Base-by-base conservation (phyloP, 2,888 invertebrate species). In the Clusia tigrina region DNA sequence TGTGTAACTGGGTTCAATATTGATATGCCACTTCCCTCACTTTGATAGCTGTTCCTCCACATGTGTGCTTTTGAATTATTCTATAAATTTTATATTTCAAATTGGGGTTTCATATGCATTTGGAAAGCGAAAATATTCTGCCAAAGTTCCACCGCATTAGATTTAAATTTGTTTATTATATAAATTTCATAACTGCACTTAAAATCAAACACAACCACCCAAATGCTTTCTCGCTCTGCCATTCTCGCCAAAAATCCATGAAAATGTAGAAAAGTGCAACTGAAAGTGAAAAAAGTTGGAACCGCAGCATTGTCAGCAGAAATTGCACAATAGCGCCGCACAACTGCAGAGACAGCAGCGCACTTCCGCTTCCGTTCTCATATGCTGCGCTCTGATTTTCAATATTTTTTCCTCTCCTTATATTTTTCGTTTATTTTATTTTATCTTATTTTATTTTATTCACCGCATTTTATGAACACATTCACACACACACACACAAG, bases 151-250 rank as follows among this genome's bases (percentile, higher is more conserved):
- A n/a, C n/a, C n/a, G n/a, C n/a, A n/a, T n/a, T n/a, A n/a, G n/a
- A n/a, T n/a, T n/a, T n/a, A 42, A 42, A 42, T 42, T n/a, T 42
- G 32, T 42, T 42, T 42, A 3, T n/a, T 42, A 42, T 42, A 10
- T n/a, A 42, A 42, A 42, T 42, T 42, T 42, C 42, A 42, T 42
- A 42, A 42, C 42, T 10, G 42, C n/a, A n/a, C n/a, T 32, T 32
- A 32, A 12, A 32, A 32, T 32, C 32, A 32, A 32, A 32, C 12
- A 32, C 32, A 32, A 12, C 32, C 9, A 42, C 42, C n/a, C 42
- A 42, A 6, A 42, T 2, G n/a, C 42, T n/a, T 42, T n/a, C n/a
- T 10, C n/a, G n/a, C 42, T 42, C 15, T n/a, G 42, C 2, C 6
- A 32, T 12, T n/a, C 42, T 3, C n/a, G n/a, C n/a, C n/a, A 15